Conservation (phyloP, 2,113 vertebrate genomes). For the Argyrosomus japonicus region DNA sequence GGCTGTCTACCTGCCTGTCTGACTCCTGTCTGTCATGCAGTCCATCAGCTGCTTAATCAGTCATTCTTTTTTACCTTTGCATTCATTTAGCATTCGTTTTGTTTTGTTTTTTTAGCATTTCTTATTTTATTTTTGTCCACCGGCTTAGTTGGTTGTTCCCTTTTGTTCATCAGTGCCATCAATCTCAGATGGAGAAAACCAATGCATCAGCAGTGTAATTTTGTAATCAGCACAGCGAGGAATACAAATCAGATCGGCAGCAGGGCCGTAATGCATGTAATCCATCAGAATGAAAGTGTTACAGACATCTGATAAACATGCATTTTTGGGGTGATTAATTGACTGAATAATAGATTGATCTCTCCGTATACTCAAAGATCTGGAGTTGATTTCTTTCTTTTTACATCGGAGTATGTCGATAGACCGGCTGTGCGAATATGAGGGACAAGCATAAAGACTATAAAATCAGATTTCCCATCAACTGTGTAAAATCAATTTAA, state of each 20-base stretch:
- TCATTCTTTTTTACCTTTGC: conserved; percentile 44
- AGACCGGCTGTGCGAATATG: conserved; percentile 9
- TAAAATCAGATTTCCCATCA: conserved; percentile 54
- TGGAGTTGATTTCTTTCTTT: conserved; percentile 56
- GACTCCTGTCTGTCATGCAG: conserved; percentile 60
- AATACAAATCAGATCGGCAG: conserved; percentile 83
- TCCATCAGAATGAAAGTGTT: conserved; percentile 80
- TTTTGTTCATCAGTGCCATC: conserved; percentile 75
- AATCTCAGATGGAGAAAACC: conserved; percentile 77
- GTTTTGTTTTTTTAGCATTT: conserved; percentile 6
- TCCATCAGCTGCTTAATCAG: conserved; percentile 52
- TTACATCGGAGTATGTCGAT: conserved; percentile 14
- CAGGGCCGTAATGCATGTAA: conserved; percentile 77
- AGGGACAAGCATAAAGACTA: not conserved
- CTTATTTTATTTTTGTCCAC: conserved; percentile 22
- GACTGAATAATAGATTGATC: conserved; percentile 78
- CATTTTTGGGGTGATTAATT: conserved; percentile 80
- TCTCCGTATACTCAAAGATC: conserved; percentile 48
- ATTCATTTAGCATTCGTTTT: conserved; percentile 38
- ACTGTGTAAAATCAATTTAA: conserved; percentile 49
- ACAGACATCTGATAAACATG: conserved; percentile 81
- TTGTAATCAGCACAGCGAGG: conserved; percentile 80
- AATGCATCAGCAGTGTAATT: conserved; percentile 84
- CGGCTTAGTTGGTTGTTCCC: conserved; percentile 40
- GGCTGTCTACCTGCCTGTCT: conserved; percentile 44